Evolutionary conservation across 1,140 invertebrate genomes (phyloP).

Genomic region (Arion vulgaris): DNA sequence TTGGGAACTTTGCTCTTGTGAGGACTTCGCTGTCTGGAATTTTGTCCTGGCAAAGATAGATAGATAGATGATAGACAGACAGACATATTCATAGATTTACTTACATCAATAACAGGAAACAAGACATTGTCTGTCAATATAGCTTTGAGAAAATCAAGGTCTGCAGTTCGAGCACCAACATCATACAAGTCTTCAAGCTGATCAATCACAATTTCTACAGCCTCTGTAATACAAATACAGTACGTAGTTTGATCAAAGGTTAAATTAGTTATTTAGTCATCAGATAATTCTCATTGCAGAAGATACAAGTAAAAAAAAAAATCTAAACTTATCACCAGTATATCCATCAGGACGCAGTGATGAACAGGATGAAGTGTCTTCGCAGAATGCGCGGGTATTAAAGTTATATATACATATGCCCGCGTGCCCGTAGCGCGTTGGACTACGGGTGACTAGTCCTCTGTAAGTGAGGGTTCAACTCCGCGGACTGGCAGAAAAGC

Average conservation of each 20-base stretch:
- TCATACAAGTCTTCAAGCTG: constrained; percentile 55
- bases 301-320: neutral
- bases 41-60: too few relatives aligned
- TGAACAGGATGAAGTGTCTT: neutral
- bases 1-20: too few relatives aligned
- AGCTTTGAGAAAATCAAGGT: constrained; percentile 59
- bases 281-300: neutral
- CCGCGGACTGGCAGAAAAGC: too few relatives aligned
- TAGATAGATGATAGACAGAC: too few relatives aligned
- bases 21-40: too few relatives aligned
- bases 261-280: too few relatives aligned
- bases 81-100: neutral
- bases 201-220: constrained; percentile 50
- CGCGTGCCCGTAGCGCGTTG: too few relatives aligned
- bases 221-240: constrained; percentile 48
- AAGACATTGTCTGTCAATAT: constrained; percentile 53
- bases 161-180: constrained; percentile 50
- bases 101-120: constrained; percentile 57
- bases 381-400: too few relatives aligned
- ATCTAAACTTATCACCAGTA: neutral
- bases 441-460: too few relatives aligned
- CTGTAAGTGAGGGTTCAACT: too few relatives aligned
- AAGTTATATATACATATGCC: too few relatives aligned
- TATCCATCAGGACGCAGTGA: neutral
- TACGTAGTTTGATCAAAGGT: too few relatives aligned